A percentile compares a stretch with the other conserved stretches of the same genome.
Evolutionary conservation across 2,113 vertebrate species (phyloP).

Genomic region (Perognathus longimembris): DNA sequence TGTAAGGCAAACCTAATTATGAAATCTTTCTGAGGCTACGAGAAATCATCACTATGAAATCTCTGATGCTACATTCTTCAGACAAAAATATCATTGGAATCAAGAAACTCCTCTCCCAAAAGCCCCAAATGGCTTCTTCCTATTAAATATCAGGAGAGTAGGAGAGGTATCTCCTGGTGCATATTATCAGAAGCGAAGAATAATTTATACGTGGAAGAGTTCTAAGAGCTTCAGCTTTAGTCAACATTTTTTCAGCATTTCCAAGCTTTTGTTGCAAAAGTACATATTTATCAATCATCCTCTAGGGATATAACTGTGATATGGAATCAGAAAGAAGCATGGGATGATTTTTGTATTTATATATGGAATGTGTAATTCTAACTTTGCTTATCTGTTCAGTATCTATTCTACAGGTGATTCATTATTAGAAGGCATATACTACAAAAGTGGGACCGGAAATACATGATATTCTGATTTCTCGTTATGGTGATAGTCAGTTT

Average conservation of each 20-base stretch:
- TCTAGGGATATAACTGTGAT: not conserved
- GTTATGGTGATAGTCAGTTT: slow-evolving; percentile 4
- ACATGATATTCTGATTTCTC: not conserved
- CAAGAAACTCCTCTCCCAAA: not conserved
- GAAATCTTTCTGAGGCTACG: too few species aligned
- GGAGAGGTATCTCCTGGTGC: not conserved
- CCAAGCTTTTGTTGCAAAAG: not conserved
- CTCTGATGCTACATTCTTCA: not conserved
- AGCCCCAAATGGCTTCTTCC: not conserved
- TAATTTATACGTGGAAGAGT: not conserved
- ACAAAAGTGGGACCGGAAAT: not conserved
- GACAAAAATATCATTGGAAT: not conserved
- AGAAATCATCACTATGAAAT: not conserved
- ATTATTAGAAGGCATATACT: not conserved
- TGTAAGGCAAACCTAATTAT: not conserved
- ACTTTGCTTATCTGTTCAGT: not conserved
- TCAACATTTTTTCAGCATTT: not conserved
- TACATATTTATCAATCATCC: not conserved
- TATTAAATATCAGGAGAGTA: not conserved
- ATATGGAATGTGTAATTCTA: not conserved
- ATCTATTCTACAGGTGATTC: not conserved
- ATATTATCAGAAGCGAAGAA: not conserved
- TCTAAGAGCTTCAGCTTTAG: not conserved
- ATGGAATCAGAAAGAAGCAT: not conserved
- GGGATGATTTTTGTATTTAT: not conserved